Evolutionary conservation across 2,888 invertebrate genomes (phyloP), one percentile per base, ranked within the genome.

Genomic region (Mesochorus sp.): DNA sequence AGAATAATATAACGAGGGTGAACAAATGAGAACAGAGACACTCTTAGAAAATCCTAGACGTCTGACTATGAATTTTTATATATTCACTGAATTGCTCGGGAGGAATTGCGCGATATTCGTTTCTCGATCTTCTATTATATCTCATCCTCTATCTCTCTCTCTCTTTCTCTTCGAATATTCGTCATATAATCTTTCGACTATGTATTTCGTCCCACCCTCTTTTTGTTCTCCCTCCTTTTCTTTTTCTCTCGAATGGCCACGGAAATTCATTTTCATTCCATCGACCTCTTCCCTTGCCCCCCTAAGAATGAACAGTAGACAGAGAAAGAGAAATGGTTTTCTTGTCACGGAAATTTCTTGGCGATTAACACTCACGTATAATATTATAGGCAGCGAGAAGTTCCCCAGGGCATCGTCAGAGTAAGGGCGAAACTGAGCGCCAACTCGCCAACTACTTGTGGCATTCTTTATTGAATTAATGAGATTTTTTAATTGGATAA

Each of bases 371-470:
- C 26, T 17, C 21, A 1, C 26, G 6, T 66, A 53, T 42, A 21
- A 31, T 55, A 66, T 66, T 61, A 68, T 68, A 37, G 55, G 17
- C 59, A 44, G 28, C 19, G 59, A 37, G 31, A 71, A 71, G 21
- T 76, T 59, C 59, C 64, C 10, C 31, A 39, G 21, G 64, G 34
- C 21, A 17, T 24, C 42, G 17, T 6, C 6, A 64, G 57, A 51
- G 26, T 26, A 26, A 53, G 66, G 31, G 12, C 42, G 19, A 19
- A 19, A 10, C 19, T 19, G 14, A 71, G 17, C 47, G 17, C 51
- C 24, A 59, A 49, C 64, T 49, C 39, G 64, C 70, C 64, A 76
- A 76, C 70, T 59, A 76, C 76, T 70, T 76, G 76, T 71, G 70
- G 76, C 59, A 55, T 71, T 76, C 39, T 64, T 76, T 24, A 55